Conservation (phyloP, 2,888 invertebrate genomes). For the Disparrhopalites patrizii region DNA sequence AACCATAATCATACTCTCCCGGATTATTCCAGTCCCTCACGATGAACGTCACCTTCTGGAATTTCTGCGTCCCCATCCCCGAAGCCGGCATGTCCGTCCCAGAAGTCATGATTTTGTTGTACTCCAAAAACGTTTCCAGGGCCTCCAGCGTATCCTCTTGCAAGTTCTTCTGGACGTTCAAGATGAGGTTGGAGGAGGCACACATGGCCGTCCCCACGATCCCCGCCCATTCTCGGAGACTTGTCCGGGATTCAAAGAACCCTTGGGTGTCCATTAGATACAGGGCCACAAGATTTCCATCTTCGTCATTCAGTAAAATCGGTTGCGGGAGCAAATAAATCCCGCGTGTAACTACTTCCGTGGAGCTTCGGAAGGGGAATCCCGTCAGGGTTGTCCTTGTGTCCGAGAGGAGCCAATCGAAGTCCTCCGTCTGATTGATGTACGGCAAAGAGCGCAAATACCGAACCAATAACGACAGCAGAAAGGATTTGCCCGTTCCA, state of each 20-base stretch:
- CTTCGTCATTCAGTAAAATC: neutral
- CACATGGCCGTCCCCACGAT: neutral
- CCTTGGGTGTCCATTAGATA: neutral
- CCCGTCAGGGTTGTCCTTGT: neutral
- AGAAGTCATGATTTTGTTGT: neutral
- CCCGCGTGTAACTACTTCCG: neutral
- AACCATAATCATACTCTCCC: neutral
- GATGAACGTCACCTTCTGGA: neutral
- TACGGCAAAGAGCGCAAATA: neutral
- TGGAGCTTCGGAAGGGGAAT: neutral
- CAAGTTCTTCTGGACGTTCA: neutral
- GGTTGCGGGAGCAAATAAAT: neutral
- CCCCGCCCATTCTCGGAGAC: neutral
- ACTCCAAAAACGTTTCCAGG: neutral
- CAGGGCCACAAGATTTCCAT: neutral
- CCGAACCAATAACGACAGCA: neutral
- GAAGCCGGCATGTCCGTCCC: neutral
- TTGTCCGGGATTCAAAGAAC: neutral
- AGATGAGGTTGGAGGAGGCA: neutral
- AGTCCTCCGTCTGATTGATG: neutral
- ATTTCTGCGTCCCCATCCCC: neutral
- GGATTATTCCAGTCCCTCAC: neutral
- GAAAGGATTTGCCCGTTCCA: neutral
- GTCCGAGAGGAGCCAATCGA: neutral
- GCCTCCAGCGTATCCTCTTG: neutral